Conservation (phyloP, 2,888 invertebrate genomes). For the Conus canariensis region DNA sequence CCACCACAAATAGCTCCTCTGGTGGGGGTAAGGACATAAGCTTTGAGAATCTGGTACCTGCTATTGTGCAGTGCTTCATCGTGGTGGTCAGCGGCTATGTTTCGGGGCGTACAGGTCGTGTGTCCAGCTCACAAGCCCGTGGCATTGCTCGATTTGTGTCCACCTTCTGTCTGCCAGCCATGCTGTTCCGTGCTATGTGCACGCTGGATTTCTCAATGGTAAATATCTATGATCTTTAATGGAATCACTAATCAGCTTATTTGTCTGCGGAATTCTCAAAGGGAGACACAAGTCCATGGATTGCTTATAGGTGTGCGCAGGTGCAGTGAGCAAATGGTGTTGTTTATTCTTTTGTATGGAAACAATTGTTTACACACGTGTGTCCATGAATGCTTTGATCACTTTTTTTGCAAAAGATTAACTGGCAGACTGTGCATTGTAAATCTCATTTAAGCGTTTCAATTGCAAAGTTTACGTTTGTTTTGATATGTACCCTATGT, state of each 20-base stretch:
- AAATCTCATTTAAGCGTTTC: no score
- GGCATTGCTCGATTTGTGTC: conserved; percentile 95
- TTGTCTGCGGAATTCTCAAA: no score
- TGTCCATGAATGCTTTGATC: no score
- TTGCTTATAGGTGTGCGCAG: neutral
- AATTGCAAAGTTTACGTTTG: no score
- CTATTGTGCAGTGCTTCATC: conserved; percentile 93
- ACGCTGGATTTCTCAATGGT: conserved; percentile 83
- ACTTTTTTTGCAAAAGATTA: no score
- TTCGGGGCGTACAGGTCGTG: conserved; percentile 72
- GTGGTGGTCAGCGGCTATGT: conserved; percentile 76
- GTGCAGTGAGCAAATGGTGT: no score
- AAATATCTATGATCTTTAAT: neutral
- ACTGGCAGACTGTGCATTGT: no score
- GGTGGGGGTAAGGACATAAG: conserved; percentile 47
- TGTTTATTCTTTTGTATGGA: no score
- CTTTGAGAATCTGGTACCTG: conserved; percentile 91
- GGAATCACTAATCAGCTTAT: no score
- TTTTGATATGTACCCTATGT: no score
- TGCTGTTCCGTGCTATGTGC: conserved; percentile 94
- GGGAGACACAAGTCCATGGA: neutral
- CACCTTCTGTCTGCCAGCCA: conserved; percentile 93
- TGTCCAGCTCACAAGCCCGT: conserved; percentile 68
- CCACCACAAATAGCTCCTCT: conserved; percentile 80
- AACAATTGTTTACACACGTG: no score